Evolutionary conservation across 2,888 invertebrate genomes (phyloP).

Genomic region (Eumacrocentrus americanus): DNA sequence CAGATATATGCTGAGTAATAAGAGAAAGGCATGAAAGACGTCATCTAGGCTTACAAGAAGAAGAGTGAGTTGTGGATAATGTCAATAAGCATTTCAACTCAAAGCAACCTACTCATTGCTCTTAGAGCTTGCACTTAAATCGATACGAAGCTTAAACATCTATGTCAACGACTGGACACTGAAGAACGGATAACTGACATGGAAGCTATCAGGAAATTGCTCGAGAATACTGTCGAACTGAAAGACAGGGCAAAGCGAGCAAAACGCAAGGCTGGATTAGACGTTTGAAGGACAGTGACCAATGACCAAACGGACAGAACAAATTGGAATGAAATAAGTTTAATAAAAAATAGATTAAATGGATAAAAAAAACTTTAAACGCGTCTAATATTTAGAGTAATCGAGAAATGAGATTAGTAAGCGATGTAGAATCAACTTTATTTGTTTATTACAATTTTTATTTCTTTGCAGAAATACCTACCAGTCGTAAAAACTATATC

Average conservation of each 20-base stretch:
- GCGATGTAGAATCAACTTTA: background rate
- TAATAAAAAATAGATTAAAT: background rate
- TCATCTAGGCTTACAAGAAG: too few species aligned
- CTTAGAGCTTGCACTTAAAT: too few species aligned
- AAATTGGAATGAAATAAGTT: background rate
- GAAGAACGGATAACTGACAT: background rate
- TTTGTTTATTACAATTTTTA: background rate
- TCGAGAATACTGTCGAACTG: background rate
- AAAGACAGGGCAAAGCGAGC: background rate
- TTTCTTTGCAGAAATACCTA: constrained; percentile 61
- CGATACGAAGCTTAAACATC: too few species aligned
- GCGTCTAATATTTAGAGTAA: too few species aligned
- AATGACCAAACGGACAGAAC: background rate
- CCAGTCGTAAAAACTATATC: constrained; percentile 65
- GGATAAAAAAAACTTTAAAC: too few species aligned
- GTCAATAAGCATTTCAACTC: too few species aligned
- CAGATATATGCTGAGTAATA: too few species aligned
- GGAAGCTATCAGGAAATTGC: background rate
- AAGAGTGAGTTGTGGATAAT: too few species aligned
- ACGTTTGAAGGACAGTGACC: background rate
- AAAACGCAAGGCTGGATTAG: background rate
- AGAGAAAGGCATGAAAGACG: too few species aligned
- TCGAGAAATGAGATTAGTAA: too few species aligned
- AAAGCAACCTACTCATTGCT: too few species aligned
- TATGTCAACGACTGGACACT: too few species aligned